Evolutionary conservation across 2,888 invertebrate species (phyloP), one percentile per base, ranked within the genome.

Genomic region (Ophonus ardosiacus): DNA sequence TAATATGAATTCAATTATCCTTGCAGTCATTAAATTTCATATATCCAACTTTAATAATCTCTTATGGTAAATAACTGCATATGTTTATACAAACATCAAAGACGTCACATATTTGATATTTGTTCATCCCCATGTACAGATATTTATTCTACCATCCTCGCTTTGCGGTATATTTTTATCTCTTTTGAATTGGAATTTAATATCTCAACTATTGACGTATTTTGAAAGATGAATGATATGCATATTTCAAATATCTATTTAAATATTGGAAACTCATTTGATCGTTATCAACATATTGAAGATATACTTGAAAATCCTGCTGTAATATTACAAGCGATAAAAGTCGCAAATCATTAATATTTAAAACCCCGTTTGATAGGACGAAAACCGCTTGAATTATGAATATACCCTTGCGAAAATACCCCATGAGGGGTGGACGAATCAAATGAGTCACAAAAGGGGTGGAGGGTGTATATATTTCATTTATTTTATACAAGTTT

Each of bases 251-350:
- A 31, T 65, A 18, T 31, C 65, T 65, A 65, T 31, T 65, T 24
- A 24, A 65, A 65, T 65, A 65, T 65, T 65, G 24, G 24, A 65
- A 65, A 31, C 31, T 65, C 65, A 65, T 24, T 65, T 38, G 24
- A 65, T 65, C 31, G 3, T 65, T 31, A 13, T 21, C 8, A 65
- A 31, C n/a, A 65, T 65, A 13, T 24, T 10, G 10, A 21, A 21
- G 6, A 24, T 24, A 24, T 63, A 51, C 43, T 3, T 13, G 10
- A 51, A 51, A 51, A 51, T 1, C 4, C 13, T 40, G 7, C 31
- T 51, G 13, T 6, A 13, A 13, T 5, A 40, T 51, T 51, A 51
- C 2, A 51, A 8, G 13, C 5, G 31, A 1, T 0, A 51, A 51
- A 51, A 13, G 13, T 51, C 10, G 43, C 43, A 51, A 13, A 8